Base-by-base conservation (phyloP, 2,888 invertebrate species). In the Patella depressa region DNA sequence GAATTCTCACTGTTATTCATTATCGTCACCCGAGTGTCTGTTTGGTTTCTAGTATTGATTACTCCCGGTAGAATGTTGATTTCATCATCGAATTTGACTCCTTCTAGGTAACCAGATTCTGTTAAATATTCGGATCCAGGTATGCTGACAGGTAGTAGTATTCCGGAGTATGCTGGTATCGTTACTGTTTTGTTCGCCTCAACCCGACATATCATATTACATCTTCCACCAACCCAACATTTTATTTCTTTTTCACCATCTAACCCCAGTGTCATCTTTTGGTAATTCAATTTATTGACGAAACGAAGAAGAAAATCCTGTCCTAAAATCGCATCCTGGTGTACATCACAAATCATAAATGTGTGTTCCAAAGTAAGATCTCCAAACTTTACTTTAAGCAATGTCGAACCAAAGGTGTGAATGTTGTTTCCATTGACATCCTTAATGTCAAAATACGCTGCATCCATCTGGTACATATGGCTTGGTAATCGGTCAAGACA, bases 291-390 rank as follows among this genome's bases (percentile, higher is more conserved):
- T 69, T 53, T 45, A n/a, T 54, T 65, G 11, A 74, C 71, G 70
- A 74, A 74, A 15, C 76, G 74, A 19, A 78, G 17, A 3, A 78
- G 15, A 29, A 80, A 80, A 70, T 78, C 78, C 70, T 80, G 80
- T 11, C 80, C 80, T 53, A 71, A 34, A 24, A 80, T 75, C 5
- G 72, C 78, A 12, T 76, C 72, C 45, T 73, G 71, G 53, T 54
- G 53, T 4, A 76, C 75, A 65, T 78, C 76, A 74, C 78, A 78
- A 4, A 78, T 73, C 17, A 80, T 72, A 12, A 74, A 53, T 19
- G 11, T 24, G 9, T 65, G 65, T 7, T 14, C 15, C 1, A 65
- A 24, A 2, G 9, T 65, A 24, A 65, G n/a, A 24, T 11, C 24
- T n/a, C 24, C 65, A 12, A 65, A 24, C n/a, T 65, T 19, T 24